phyloP scores from a whole-genome alignment of 2,797 vertebrate species.

The Takifugu rubripes region DNA sequence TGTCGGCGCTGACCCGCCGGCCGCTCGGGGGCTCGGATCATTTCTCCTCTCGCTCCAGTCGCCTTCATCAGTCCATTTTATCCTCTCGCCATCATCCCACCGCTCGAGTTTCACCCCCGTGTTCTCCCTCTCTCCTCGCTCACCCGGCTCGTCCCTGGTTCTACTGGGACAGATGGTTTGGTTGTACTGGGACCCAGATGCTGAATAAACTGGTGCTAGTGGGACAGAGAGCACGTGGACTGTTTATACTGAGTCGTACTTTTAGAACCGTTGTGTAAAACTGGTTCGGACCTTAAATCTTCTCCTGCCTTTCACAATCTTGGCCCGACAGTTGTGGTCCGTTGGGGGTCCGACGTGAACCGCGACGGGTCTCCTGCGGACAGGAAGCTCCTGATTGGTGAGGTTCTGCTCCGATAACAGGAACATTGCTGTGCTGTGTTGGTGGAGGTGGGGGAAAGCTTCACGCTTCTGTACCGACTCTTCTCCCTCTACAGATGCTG shows the following conservation, averaged over 20 bases:
- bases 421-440: no score
- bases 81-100: conserved; percentile 3
- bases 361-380: no score
- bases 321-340: no score
- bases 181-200: no score
- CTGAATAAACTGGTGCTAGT: no score
- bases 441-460: no score
- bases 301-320: no score
- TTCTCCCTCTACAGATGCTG: conserved; percentile 27
- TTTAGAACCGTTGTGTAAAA: no score
- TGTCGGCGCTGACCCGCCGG: conserved; percentile 3
- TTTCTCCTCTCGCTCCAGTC: conserved; percentile 10
- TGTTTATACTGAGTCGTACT: no score
- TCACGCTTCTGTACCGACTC: conserved; percentile 17
- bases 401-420: conserved; percentile 22
- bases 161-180: not conserved
- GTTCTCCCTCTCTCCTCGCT: conserved; percentile 1
- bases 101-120: not conserved
- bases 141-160: conserved; percentile 17
- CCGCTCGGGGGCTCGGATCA: conserved; percentile 15
- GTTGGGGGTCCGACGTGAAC: no score
- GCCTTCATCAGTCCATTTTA: not conserved
- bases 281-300: no score
- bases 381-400: conserved; percentile 34
- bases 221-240: no score